Evolutionary conservation across 2,113 vertebrate genomes (phyloP).

Genomic region (Stigmatopora nigra): DNA sequence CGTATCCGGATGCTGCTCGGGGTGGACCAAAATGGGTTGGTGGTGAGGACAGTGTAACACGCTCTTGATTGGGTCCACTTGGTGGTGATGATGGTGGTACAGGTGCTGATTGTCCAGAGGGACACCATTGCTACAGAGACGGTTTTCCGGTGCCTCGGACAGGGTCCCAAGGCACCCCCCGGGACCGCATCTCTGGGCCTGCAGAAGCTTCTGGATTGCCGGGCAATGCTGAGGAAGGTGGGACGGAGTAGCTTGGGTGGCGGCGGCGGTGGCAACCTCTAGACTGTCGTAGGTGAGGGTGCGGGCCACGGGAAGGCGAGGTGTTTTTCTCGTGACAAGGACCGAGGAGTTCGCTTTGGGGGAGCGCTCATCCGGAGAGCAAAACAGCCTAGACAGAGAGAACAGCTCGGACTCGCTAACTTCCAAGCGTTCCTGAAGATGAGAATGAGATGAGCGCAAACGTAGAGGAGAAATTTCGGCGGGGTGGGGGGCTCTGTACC

Average conservation of each 20-base stretch:
- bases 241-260: neutral
- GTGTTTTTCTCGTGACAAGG: slow-evolving; percentile 7
- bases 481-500: slow-evolving; percentile 21
- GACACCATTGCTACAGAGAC: slow-evolving; percentile 67
- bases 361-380: slow-evolving; percentile 56
- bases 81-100: slow-evolving; percentile 28
- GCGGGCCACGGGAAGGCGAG: slow-evolving; percentile 71
- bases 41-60: slow-evolving; percentile 69
- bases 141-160: slow-evolving; percentile 76
- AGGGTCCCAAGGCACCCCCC: slow-evolving; percentile 70
- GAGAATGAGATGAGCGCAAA: neutral
- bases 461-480: neutral
- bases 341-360: slow-evolving; percentile 43
- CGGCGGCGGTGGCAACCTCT: neutral
- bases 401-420: slow-evolving; percentile 70
- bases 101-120: slow-evolving; percentile 45
- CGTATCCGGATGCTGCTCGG: slow-evolving; percentile 32
- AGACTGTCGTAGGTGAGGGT: slow-evolving; percentile 79
- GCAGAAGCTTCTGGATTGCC: slow-evolving; percentile 87
- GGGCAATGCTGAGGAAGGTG: slow-evolving; percentile 69
- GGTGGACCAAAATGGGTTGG: slow-evolving; percentile 59
- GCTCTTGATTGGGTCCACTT: slow-evolving; percentile 62
- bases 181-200: slow-evolving; percentile 53
- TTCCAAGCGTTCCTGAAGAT: slow-evolving; percentile 64
- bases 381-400: slow-evolving; percentile 80